Base-by-base conservation (phyloP, 2,797 vertebrate species). In the Cynopterus sphinx region DNA sequence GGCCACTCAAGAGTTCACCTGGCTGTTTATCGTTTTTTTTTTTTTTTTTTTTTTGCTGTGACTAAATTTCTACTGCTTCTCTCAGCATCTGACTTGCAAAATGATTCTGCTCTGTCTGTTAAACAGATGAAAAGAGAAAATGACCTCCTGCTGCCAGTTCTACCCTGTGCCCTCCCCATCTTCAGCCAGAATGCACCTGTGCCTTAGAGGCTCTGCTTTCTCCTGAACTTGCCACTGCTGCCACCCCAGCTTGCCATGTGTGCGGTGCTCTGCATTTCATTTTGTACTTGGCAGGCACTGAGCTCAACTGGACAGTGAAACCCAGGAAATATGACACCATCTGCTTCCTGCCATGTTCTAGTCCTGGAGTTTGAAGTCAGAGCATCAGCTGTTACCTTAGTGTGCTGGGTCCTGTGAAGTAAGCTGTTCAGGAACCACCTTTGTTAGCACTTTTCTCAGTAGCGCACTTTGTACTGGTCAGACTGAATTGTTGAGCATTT, bases 261-360 rank as follows among this genome's bases (percentile, higher is more conserved):
- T 24, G 41, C 1, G 0, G 46, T 33, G 67, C 91, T 92, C 71
- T 87, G 86, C 49, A 1, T 94, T 98, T 96, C 95, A 91, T 94
- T 96, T 96, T 94, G 94, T 63, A 70, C 84, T 97, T 98, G 97
- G 96, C 97, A 96, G 96, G 61, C 0, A 0, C 87, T 96, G 92
- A 91, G 79, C 86, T 96, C 93, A 59, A 96, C 90, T 82, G 96
- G 97, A 97, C 97, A 96, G 91, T 75, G 91, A 97, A 95, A 74
- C 94, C 86, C 75, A 91, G 92, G 84, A 96, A 97, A 97, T 96
- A 95, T 96, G 97, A 97, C 92, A 97, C 97, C 97, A 97, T 97
- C 97, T 98, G 97, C 96, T 97, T 97, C 94, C 94, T 97, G 97
- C 96, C 97, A 95, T 94, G 96, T 93, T 94, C 95, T 87, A 94